These are phyloP conservation scores for Taphrorychus bicolor DNA, from an alignment of 2,888 invertebrate species.

Conservation along the genomic window DNA sequence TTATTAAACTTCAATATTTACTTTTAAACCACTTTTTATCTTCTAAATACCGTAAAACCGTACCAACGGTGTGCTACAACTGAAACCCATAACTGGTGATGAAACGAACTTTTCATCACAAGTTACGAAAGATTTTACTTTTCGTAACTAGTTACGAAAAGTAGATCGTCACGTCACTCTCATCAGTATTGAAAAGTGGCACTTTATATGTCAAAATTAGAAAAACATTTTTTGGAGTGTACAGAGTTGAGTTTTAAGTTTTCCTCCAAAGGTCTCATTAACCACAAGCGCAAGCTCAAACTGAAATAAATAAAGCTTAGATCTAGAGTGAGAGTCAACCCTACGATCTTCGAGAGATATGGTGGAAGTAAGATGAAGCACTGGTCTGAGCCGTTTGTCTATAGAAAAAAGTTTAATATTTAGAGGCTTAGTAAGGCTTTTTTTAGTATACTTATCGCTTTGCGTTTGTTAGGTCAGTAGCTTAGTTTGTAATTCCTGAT, in stretches of 20 bases:
- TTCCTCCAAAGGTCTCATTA: slow-evolving; percentile 71
- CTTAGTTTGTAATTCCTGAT: not conserved
- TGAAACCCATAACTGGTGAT: too few species aligned
- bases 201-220: too few species aligned
- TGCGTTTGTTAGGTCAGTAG: not conserved
- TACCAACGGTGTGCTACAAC: too few species aligned
- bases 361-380: slow-evolving; percentile 58
- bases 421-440: not conserved
- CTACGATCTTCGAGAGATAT: slow-evolving; percentile 60
- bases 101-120: too few species aligned
- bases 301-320: slow-evolving; percentile 81
- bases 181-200: too few species aligned
- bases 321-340: slow-evolving; percentile 67
- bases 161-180: too few species aligned
- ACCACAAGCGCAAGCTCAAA: slow-evolving; percentile 78
- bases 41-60: too few species aligned
- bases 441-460: not conserved
- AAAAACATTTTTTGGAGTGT: slow-evolving; percentile 79
- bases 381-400: slow-evolving; percentile 51
- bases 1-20: too few species aligned
- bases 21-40: too few species aligned
- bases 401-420: not conserved
- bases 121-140: too few species aligned
- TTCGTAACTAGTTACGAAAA: too few species aligned
- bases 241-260: slow-evolving; percentile 83